phyloP scores from a whole-genome alignment of 2,888 invertebrate genomes.

The Choreutis nemorana region DNA sequence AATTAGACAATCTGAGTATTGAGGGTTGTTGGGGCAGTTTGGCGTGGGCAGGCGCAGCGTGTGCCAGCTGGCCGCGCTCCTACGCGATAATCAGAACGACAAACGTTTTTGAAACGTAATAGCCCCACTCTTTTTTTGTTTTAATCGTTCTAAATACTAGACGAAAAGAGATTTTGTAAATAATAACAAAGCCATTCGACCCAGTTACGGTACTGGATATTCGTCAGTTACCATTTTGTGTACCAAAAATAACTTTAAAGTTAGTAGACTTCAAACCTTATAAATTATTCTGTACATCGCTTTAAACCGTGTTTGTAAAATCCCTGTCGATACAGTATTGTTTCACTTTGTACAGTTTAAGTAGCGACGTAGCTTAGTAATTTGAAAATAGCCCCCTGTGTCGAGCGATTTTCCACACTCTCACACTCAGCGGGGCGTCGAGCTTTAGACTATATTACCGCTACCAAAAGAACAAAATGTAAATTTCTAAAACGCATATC shows the following conservation, averaged over 20 bases:
- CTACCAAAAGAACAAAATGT: too few relatives aligned
- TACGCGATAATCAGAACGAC: conserved; percentile 38
- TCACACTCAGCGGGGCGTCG: conserved; percentile 22
- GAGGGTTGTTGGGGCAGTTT: conserved; percentile 47
- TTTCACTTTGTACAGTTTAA: too few relatives aligned
- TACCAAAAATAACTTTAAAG: too few relatives aligned
- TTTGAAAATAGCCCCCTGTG: conserved; percentile 14
- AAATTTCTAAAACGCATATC: too few relatives aligned
- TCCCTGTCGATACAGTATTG: too few relatives aligned
- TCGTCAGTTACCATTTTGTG: too few relatives aligned
- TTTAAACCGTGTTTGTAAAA: conserved; percentile 2
- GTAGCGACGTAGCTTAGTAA: conserved; percentile 6
- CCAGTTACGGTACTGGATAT: too few relatives aligned
- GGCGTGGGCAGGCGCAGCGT: conserved; percentile 29
- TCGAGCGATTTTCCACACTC: conserved; percentile 21
- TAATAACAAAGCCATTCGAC: too few relatives aligned
- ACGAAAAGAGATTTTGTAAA: too few relatives aligned
- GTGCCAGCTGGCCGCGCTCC: conserved; percentile 50
- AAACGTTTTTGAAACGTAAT: conserved; percentile 22
- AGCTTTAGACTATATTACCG: too few relatives aligned
- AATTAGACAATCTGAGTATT: conserved; percentile 54
- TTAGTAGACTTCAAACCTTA: too few relatives aligned
- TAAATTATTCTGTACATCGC: too few relatives aligned
- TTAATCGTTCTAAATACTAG: background rate
- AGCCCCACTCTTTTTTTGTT: background rate